Conservation (phyloP, 2,797 vertebrate species). For the Cyprinodon diabolis region DNA sequence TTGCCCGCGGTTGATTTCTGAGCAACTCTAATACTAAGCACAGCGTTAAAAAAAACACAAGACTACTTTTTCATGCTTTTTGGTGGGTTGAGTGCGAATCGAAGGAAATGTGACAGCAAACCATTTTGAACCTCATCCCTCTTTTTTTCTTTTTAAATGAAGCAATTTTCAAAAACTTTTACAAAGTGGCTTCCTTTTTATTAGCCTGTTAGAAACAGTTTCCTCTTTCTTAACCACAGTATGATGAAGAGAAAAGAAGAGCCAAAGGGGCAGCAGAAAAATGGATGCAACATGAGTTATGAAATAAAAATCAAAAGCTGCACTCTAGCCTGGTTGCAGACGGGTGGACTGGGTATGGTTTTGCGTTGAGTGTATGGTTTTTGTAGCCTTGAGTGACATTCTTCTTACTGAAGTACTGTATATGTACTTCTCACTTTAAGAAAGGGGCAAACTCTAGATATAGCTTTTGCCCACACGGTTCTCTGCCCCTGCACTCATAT, state of each 20-base stretch:
- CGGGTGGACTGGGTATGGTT: slow-evolving; percentile 47
- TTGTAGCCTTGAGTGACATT: slow-evolving; percentile 66
- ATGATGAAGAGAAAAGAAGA: slow-evolving; percentile 51
- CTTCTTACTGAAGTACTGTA: slow-evolving; percentile 64
- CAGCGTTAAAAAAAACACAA: slow-evolving; percentile 37
- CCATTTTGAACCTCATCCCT: slow-evolving; percentile 22
- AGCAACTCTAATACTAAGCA: slow-evolving; percentile 47
- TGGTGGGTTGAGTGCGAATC: slow-evolving; percentile 18
- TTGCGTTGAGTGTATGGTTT: slow-evolving; percentile 55
- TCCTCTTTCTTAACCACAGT: slow-evolving; percentile 40
- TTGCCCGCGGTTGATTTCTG: slow-evolving; percentile 54
- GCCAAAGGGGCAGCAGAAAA: slow-evolving; percentile 49
- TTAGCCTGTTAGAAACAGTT: slow-evolving; percentile 55
- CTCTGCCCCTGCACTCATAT: slow-evolving; percentile 59
- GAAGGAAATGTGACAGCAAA: slow-evolving; percentile 9
- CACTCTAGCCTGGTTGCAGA: slow-evolving; percentile 46
- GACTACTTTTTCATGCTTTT: slow-evolving; percentile 28
- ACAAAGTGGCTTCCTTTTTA: slow-evolving; percentile 20
- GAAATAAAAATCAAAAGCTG: slow-evolving; percentile 71
- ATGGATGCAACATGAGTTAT: slow-evolving; percentile 66
- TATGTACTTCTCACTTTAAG: slow-evolving; percentile 48
- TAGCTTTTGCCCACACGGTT: slow-evolving; percentile 64
- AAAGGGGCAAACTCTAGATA: slow-evolving; percentile 52
- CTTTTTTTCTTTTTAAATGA: slow-evolving; percentile 29
- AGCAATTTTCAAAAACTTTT: too few species aligned